These are phyloP conservation scores for Agrilus planipennis DNA, from an alignment of 1,140 invertebrate species.

Conservation along the genomic window DNA sequence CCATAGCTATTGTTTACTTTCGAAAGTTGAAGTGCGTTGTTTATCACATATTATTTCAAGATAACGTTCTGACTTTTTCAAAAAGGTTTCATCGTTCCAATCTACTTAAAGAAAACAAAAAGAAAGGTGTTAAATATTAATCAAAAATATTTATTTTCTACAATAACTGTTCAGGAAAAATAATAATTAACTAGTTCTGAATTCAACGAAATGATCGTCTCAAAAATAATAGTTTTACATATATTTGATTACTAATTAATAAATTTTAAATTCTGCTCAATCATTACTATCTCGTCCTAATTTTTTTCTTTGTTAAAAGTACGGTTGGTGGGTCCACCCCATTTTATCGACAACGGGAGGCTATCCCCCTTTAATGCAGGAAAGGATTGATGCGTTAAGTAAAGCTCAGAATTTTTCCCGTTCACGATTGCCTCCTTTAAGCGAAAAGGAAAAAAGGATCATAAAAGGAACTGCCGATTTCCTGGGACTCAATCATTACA, in stretches of 20 bases:
- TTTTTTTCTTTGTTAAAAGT: no score
- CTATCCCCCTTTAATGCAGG: conserved; percentile 31
- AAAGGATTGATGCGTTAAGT: conserved; percentile 37
- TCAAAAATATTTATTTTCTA: no score
- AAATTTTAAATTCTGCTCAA: not conserved
- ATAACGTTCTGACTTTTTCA: no score
- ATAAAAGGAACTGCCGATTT: conserved; percentile 24
- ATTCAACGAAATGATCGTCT: no score
- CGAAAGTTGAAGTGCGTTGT: no score
- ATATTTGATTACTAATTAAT: not conserved
- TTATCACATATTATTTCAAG: no score
- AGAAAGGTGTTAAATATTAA: no score
- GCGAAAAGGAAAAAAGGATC: conserved; percentile 27
- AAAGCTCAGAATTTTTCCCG: conserved; percentile 32
- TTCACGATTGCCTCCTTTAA: conserved; percentile 38
- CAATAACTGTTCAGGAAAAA: no score
- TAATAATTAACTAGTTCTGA: not conserved
- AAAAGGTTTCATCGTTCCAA: no score
- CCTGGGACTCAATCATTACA: conserved; percentile 34
- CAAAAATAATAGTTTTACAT: no score
- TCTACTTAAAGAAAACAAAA: no score
- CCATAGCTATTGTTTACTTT: no score
- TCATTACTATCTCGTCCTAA: not conserved
- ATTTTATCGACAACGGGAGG: conserved; percentile 25
- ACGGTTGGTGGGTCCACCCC: conserved; percentile 28